Evolutionary conservation across 2,888 invertebrate genomes (phyloP).

Genomic region (Chrysolina americana): DNA sequence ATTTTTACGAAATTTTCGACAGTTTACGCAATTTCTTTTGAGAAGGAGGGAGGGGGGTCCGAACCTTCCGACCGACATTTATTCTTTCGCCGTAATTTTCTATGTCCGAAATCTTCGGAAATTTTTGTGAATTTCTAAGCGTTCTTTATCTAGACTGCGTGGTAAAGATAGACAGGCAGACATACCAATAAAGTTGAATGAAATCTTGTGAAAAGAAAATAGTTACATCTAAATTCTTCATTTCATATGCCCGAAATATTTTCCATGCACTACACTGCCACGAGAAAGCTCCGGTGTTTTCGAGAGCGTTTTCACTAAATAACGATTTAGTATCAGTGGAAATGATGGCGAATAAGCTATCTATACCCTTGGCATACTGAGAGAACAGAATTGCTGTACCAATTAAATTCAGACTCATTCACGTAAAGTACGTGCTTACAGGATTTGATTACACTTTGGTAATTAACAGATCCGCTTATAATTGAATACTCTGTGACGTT

Average conservation of each 20-base stretch:
- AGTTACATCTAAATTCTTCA: too few species aligned
- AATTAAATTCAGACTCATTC: conserved; percentile 57
- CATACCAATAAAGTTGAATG: too few species aligned
- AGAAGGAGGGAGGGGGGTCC: too few species aligned
- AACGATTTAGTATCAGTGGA: conserved; percentile 18
- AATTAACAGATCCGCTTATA: conserved; percentile 66
- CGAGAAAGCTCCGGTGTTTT: conserved; percentile 4
- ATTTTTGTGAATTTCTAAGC: too few species aligned
- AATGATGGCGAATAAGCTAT: conserved; percentile 35
- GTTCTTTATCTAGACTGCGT: too few species aligned
- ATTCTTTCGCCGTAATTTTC: too few species aligned
- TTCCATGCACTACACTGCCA: conserved; percentile 5
- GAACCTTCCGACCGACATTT: too few species aligned
- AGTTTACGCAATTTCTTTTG: too few species aligned
- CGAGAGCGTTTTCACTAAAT: conserved; percentile 2
- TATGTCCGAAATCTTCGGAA: too few species aligned
- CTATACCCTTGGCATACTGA: conserved; percentile 25
- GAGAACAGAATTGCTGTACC: conserved; percentile 34
- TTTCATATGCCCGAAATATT: not conserved
- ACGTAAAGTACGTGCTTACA: conserved; percentile 63
- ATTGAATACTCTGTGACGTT: conserved; percentile 63
- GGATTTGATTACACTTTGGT: conserved; percentile 68
- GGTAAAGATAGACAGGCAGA: too few species aligned
- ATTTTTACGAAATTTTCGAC: too few species aligned
- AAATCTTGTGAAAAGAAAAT: too few species aligned